Conservation (phyloP, 1,140 invertebrate genomes). For the Drosophila navojoa region DNA sequence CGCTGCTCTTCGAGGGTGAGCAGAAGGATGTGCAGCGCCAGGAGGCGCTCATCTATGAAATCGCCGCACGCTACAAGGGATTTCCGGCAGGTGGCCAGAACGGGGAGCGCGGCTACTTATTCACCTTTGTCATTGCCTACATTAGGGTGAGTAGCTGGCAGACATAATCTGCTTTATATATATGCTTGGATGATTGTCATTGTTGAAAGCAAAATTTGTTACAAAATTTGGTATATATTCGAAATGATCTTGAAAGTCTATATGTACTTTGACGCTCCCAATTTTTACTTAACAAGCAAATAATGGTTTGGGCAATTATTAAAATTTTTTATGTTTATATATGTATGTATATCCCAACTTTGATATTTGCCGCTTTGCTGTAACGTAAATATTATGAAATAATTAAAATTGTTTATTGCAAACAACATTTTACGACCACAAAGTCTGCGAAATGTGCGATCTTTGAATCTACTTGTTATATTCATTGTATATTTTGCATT, state of each 20-base stretch:
- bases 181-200: too few relatives aligned
- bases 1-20: slow-evolving; percentile 95
- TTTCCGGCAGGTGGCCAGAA: slow-evolving; percentile 96
- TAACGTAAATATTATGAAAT: background rate
- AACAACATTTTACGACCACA: background rate
- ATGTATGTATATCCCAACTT: too few relatives aligned
- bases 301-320: too few relatives aligned
- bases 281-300: too few relatives aligned
- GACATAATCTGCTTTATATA: too few relatives aligned
- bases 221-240: too few relatives aligned
- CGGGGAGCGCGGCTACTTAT: slow-evolving; percentile 96
- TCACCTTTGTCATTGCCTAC: slow-evolving; percentile 99
- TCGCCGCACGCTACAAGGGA: slow-evolving; percentile 90
- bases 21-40: slow-evolving; percentile 89
- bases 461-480: too few relatives aligned
- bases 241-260: too few relatives aligned
- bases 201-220: too few relatives aligned
- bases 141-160: slow-evolving; percentile 89
- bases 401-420: background rate
- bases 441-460: background rate
- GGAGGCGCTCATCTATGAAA: slow-evolving; percentile 93
- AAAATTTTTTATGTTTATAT: too few relatives aligned
- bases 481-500: too few relatives aligned
- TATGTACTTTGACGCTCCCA: too few relatives aligned
- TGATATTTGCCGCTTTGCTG: background rate